phyloP scores from a whole-genome alignment of 2,113 vertebrate species.

The western clawed frog (Xenopus tropicalis) region DNA sequence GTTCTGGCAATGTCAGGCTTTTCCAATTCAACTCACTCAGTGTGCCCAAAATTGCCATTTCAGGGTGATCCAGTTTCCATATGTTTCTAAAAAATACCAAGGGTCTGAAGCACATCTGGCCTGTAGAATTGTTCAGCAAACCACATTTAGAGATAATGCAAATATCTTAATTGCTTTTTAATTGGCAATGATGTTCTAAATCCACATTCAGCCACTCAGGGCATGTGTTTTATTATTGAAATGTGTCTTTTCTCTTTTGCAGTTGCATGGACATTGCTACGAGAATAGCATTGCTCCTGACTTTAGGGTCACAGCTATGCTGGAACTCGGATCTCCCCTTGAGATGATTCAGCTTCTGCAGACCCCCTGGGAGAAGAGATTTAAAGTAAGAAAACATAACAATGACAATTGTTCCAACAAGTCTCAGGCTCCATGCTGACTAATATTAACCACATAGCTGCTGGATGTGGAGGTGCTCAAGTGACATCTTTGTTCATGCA shows the following conservation, averaged over 20 bases:
- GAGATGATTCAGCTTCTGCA: slow-evolving; percentile 93
- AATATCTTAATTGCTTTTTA: not conserved
- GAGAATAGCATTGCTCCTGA: slow-evolving; percentile 53
- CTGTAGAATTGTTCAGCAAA: not conserved
- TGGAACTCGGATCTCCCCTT: slow-evolving; percentile 83
- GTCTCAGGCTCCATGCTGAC: not conserved
- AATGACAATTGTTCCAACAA: slow-evolving; percentile 46
- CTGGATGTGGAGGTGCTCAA: slow-evolving; percentile 27
- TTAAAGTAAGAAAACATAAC: slow-evolving; percentile 74
- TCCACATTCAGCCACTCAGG: not conserved
- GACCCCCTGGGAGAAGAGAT: slow-evolving; percentile 91
- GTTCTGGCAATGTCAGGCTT: no score
- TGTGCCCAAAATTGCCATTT: no score
- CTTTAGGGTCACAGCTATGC: slow-evolving; percentile 70
- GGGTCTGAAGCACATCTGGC: not conserved
- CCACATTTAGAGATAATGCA: not conserved
- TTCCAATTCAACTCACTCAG: no score
- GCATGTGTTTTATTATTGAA: not conserved
- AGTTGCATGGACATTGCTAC: slow-evolving; percentile 82
- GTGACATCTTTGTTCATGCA: not conserved
- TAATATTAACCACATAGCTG: slow-evolving; percentile 17
- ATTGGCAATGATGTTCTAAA: not conserved
- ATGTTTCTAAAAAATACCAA: no score
- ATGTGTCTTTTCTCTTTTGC: slow-evolving; percentile 29
- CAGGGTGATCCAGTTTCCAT: no score